Evolutionary conservation across 2,113 vertebrate species (phyloP).

Genomic region (Grantiella picta): DNA sequence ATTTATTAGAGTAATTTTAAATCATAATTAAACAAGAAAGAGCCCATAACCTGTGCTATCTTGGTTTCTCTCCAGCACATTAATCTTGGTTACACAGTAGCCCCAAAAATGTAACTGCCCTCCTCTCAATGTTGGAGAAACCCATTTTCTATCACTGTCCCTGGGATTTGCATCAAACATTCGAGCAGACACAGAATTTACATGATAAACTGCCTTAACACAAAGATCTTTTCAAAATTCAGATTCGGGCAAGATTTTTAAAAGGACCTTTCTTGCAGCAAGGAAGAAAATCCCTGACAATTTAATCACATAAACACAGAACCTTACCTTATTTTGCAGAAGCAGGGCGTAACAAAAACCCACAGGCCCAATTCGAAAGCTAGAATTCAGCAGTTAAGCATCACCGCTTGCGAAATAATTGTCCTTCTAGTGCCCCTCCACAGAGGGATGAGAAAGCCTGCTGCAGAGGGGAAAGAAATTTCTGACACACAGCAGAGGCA

Average conservation of each 20-base stretch:
- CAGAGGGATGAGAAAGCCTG: conserved; percentile 26
- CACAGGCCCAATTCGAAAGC: not conserved
- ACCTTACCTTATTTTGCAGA: conserved; percentile 45
- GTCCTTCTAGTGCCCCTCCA: not conserved
- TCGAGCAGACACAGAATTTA: not conserved
- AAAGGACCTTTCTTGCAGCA: not conserved
- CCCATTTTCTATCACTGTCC: not conserved
- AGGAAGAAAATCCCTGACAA: not conserved
- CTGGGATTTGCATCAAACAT: not conserved
- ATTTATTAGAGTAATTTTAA: not conserved
- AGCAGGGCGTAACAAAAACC: not conserved
- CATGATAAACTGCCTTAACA: fast-evolving
- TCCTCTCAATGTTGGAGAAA: not conserved
- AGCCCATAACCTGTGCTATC: not conserved
- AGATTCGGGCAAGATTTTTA: not conserved
- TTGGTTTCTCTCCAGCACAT: not conserved
- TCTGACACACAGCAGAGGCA: conserved; percentile 47
- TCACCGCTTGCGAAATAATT: not conserved
- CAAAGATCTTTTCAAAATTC: not conserved
- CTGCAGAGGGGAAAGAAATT: conserved; percentile 50
- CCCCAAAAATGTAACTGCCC: not conserved
- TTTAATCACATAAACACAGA: not conserved
- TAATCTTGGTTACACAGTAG: not conserved
- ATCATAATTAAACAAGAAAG: not conserved
- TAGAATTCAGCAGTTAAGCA: conserved; percentile 7